phyloP scores from a whole-genome alignment of 2,113 vertebrate species.

The Heterotis niloticus region DNA sequence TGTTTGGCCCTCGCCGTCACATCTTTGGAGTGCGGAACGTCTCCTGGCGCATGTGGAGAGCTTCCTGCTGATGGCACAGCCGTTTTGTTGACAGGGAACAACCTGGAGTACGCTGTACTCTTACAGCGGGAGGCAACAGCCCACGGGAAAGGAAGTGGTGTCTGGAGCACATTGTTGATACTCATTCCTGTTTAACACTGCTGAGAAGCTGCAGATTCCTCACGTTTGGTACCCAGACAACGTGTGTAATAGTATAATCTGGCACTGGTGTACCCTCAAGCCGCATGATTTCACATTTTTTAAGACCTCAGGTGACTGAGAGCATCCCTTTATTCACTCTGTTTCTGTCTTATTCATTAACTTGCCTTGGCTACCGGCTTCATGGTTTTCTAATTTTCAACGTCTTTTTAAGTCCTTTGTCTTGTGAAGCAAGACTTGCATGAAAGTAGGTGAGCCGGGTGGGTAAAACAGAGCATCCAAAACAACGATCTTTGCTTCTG shows the following conservation, averaged over 20 bases:
- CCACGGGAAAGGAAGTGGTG: no score
- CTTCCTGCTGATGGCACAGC: background rate
- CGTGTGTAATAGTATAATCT: no score
- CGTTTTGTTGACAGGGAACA: background rate
- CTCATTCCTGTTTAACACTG: no score
- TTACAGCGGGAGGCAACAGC: no score
- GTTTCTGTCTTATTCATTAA: background rate
- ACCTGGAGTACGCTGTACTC: no score
- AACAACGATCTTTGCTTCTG: background rate
- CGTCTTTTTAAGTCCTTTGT: background rate
- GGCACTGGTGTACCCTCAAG: no score
- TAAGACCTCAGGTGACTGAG: no score
- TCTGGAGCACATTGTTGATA: no score
- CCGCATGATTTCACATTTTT: no score
- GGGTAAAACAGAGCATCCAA: conserved; percentile 5
- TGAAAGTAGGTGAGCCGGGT: background rate
- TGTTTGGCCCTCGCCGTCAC: background rate
- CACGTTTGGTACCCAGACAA: no score
- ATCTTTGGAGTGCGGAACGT: background rate
- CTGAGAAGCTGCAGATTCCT: no score
- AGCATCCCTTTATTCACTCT: no score
- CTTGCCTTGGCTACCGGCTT: conserved; percentile 7
- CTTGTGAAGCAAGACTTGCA: background rate
- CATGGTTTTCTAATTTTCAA: conserved; percentile 24
- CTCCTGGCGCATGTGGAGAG: background rate